These are phyloP conservation scores for Heliconius himera DNA, from an alignment of 1,140 invertebrate species.

Conservation along the genomic window DNA sequence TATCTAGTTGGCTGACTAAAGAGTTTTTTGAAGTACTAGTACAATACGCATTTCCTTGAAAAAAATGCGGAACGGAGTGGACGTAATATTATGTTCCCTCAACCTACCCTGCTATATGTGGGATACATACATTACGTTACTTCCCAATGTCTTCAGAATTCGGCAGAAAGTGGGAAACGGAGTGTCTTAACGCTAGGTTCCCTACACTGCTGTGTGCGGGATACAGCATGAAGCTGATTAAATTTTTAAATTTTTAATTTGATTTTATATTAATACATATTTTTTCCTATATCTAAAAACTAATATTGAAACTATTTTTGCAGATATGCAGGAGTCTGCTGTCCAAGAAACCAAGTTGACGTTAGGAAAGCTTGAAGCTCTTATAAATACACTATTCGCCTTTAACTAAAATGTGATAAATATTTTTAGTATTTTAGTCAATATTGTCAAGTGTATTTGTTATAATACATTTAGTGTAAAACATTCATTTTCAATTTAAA, in stretches of 20 bases:
- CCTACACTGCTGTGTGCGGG: too few species aligned
- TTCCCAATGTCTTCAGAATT: too few species aligned
- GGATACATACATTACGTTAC: too few species aligned
- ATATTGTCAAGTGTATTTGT: not conserved
- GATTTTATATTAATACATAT: not conserved
- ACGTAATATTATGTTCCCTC: too few species aligned
- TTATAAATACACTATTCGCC: not conserved
- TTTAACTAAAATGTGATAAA: constrained; percentile 2
- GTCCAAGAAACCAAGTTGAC: constrained; percentile 48
- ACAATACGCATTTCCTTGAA: too few species aligned
- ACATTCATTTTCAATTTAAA: not conserved
- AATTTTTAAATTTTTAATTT: too few species aligned
- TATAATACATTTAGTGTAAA: constrained; percentile 7
- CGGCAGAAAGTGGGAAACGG: too few species aligned
- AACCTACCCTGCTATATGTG: too few species aligned
- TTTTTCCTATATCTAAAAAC: not conserved
- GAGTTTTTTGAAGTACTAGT: too few species aligned
- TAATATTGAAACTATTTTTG: constrained; percentile 25
- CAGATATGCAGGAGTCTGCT: constrained; percentile 70
- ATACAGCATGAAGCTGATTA: too few species aligned
- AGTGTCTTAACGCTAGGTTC: too few species aligned
- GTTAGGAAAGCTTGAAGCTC: not conserved
- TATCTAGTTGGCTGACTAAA: not conserved
- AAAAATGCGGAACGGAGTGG: too few species aligned
- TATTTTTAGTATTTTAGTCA: constrained; percentile 11